Evolutionary conservation across 2,888 invertebrate genomes (phyloP), one percentile per base, ranked within the genome.

Genomic region (Eledona agricola): DNA sequence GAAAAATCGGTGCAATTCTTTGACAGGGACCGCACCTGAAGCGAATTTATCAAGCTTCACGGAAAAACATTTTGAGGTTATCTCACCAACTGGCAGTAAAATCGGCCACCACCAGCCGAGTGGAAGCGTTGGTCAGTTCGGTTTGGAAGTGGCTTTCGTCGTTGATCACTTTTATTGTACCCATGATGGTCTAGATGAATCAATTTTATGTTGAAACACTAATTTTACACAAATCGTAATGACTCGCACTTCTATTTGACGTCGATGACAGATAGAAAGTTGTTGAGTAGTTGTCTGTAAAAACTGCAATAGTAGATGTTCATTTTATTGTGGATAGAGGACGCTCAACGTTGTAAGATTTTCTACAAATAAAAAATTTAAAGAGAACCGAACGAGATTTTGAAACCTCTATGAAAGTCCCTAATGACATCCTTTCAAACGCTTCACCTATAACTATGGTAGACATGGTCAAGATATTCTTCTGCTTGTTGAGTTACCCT

Each of bases 1-100:
- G 92, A 76, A 95, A 97, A 43, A 90, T 79, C 4, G 99, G 98
- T 2, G 95, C 93, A 69, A 99, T 96, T 70, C 89, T 82, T 71
- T 91, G 92, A 72, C 99, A 99, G 2, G 99, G 98, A 1, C 94
- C 96, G 78, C 99, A 99, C 96, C 96, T 94, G 65, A 40, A 42
- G 7, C n/a, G 17, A 11, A 29, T 35, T 35, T 37, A 28, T 19
- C 17, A 16, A 23, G 22, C 9, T 12, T 26, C 15, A 22, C 17
- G n/a, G 4, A 7, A 52, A 51, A 53, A 52, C 26, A 49, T 49
- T 60, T 55, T 47, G 23, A 51, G 56, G 58, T 59, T 57, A 55
- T 70, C 80, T 81, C 76, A 94, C 96, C 96, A 96, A 68, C 87
- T 88, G 42, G 96, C 96, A 58, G 93, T 95, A 74, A 93, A 97